Evolutionary conservation across 2,797 vertebrate species (phyloP), one percentile per base, ranked within the genome.

Genomic region (Denticeps clupeoides): DNA sequence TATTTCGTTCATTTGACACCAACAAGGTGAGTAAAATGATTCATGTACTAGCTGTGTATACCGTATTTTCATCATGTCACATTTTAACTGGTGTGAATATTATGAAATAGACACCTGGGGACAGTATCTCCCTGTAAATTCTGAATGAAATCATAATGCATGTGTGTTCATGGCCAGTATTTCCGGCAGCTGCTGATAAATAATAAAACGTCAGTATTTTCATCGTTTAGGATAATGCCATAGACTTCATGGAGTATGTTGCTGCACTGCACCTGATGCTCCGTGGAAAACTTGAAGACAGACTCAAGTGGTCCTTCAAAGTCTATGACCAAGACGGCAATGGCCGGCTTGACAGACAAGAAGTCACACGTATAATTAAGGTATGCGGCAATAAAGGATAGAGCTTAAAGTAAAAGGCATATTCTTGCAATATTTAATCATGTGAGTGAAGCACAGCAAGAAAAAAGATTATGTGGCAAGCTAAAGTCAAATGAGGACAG

Each of bases 1-100:
- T 76, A n/a, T 79, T 81, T 55, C 53, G 1, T 23, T 71, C 72
- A 12, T 78, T 77, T 13, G 74, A 80, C 51, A 74, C 71, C 2
- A 77, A 80, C 7, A 10, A 53, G 62, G 71, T 60, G 45, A 44
- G 50, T 19, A 7, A 47, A 13, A n/a, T 16, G 28, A 18, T 42
- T 10, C 10, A 11, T 28, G n/a, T n/a, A n/a, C n/a, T n/a, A n/a
- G n/a, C 18, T 8, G 10, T 37, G 37, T 18, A 2, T 5, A 6
- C 31, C 32, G 9, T 32, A 35, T 12, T 4, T 10, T 37, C 9
- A 9, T 10, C 18, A 8, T 18, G 32, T 3, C 16, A 16, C 16
- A 35, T 12, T 16, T 13, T 13, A 35, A 18, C 15, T 33, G 3
- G 13, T 16, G n/a, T 33, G 15, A 9, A 33, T 12, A 11, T 8